A percentile compares a stretch with the other conserved stretches of the same genome.
Conservation (phyloP, 2,113 vertebrate species). For the Labrus mixtus region DNA sequence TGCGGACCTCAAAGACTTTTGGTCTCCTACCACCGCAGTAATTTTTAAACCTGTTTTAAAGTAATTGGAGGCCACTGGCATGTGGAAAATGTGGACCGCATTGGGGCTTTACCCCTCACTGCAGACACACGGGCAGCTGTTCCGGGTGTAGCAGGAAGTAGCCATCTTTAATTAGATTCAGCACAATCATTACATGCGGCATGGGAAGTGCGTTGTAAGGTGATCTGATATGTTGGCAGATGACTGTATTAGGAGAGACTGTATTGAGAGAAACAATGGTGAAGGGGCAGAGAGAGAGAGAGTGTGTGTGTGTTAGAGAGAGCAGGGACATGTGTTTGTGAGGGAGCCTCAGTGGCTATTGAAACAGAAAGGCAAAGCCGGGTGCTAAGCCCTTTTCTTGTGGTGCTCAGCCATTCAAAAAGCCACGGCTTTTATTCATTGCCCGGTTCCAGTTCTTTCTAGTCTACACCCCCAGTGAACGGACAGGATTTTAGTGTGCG, state of each 20-base stretch:
- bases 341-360: constrained; percentile 63
- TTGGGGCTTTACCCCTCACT: constrained; percentile 62
- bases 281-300: constrained; percentile 23
- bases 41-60: constrained; percentile 71
- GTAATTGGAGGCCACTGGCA: constrained; percentile 78
- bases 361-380: constrained; percentile 73
- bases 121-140: constrained; percentile 71
- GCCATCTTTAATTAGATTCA: constrained; percentile 74
- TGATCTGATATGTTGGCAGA: constrained; percentile 68
- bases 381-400: constrained; percentile 78
- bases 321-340: constrained; percentile 52
- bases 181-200: constrained; percentile 56
- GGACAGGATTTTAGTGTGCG: constrained; percentile 68
- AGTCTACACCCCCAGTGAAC: constrained; percentile 68
- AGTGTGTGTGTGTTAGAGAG: constrained; percentile 23
- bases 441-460: constrained; percentile 74
- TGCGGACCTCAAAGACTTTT: constrained; percentile 66
- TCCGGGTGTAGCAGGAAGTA: constrained; percentile 71
- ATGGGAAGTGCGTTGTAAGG: constrained; percentile 54
- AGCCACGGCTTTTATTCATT: constrained; percentile 75
- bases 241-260: constrained; percentile 63
- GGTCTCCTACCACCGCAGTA: constrained; percentile 44
- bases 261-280: constrained; percentile 60
- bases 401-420: constrained; percentile 79
- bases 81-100: constrained; percentile 71